Percentiles rank a stretch among this genome's conserved stretches.
These are phyloP conservation scores for Stegostoma tigrinum DNA, from an alignment of 2,113 vertebrate genomes.

Conservation along the genomic window DNA sequence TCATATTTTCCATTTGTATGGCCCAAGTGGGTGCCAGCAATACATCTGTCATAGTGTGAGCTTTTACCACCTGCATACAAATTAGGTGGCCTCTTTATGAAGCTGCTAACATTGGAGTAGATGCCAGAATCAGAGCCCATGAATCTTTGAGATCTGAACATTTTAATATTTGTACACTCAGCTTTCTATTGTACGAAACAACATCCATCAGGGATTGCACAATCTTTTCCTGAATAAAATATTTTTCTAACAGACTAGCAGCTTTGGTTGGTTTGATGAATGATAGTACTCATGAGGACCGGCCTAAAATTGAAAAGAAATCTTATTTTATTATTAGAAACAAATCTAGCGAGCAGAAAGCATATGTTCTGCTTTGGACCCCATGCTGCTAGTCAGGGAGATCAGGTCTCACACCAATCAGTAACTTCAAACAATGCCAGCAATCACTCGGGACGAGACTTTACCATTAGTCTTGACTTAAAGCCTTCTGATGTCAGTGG, in stretches of 20 bases:
- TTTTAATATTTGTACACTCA: background rate
- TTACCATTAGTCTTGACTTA: constrained; percentile 52
- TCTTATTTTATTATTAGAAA: constrained; percentile 56
- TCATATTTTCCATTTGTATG: background rate
- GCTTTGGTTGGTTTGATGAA: constrained; percentile 27
- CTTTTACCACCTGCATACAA: background rate
- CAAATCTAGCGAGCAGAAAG: constrained; percentile 56
- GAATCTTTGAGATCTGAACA: background rate
- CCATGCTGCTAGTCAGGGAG: constrained; percentile 47
- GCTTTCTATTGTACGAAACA: background rate
- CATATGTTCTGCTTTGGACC: constrained; percentile 50
- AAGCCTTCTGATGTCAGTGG: constrained; percentile 50
- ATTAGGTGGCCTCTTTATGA: background rate
- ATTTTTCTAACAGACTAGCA: background rate
- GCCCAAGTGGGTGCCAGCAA: background rate
- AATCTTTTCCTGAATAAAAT: background rate
- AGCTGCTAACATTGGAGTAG: background rate
- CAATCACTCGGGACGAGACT: constrained; percentile 46
- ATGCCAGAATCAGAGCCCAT: background rate
- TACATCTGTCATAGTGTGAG: background rate
- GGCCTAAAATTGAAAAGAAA: constrained; percentile 56
- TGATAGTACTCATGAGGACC: constrained; percentile 46
- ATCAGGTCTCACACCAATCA: constrained; percentile 54
- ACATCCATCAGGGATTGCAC: background rate
- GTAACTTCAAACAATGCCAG: constrained; percentile 50